Percentiles rank a stretch among this genome's conserved stretches.
These are phyloP conservation scores for Belgica antarctica DNA, from an alignment of 2,888 invertebrate genomes.

Conservation along the genomic window DNA sequence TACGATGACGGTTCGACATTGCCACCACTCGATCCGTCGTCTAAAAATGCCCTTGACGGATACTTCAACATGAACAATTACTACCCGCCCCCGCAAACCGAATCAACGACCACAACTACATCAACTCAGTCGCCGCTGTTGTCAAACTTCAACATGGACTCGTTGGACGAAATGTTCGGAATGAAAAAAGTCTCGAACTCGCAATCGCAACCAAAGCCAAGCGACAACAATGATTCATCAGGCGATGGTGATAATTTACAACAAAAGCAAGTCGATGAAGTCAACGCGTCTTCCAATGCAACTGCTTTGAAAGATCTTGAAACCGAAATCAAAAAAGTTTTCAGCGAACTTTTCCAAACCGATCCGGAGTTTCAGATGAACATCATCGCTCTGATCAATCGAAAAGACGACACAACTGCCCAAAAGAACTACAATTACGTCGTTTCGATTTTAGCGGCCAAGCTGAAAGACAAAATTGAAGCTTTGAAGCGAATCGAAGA, in stretches of 20 bases:
- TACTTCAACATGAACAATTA: constrained; percentile 35
- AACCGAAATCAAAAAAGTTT: constrained; percentile 49
- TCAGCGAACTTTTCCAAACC: constrained; percentile 33
- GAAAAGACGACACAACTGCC: constrained; percentile 20
- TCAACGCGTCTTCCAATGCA: not conserved
- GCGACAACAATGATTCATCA: not conserved
- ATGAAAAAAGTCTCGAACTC: constrained; percentile 23
- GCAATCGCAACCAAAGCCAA: not conserved
- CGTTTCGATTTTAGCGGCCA: constrained; percentile 25
- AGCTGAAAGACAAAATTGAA: constrained; percentile 37
- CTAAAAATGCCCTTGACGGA: constrained; percentile 23
- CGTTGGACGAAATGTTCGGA: constrained; percentile 33
- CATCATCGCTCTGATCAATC: constrained; percentile 34
- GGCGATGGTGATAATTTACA: not conserved
- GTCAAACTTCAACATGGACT: not conserved
- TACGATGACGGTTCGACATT: constrained; percentile 24
- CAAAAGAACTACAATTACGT: constrained; percentile 37
- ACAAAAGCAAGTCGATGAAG: not conserved
- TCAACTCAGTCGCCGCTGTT: not conserved
- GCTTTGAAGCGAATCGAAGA: not conserved
- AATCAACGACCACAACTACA: not conserved
- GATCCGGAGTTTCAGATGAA: constrained; percentile 35
- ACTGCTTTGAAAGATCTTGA: constrained; percentile 51
- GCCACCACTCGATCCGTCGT: constrained; percentile 24
- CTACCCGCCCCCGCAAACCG: constrained; percentile 12